These are phyloP conservation scores for Macroteleia sp. DNA, from an alignment of 2,888 invertebrate genomes.

Conservation along the genomic window DNA sequence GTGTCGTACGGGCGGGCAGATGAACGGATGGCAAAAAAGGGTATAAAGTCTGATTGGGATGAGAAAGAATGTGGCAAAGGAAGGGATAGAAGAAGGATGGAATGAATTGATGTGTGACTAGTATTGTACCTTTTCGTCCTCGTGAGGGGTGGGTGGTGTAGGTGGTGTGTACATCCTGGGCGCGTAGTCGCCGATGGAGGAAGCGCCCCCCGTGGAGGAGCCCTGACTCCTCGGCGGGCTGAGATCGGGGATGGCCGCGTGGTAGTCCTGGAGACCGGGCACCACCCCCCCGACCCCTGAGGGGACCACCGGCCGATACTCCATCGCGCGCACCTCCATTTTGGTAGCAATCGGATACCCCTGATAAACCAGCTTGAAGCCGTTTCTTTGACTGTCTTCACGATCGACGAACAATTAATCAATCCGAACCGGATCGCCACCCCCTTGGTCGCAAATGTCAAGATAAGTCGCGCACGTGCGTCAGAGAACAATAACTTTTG, in stretches of 20 bases:
- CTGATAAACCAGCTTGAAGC: constrained; percentile 80
- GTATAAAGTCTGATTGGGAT: too few relatives aligned
- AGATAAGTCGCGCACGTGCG: constrained; percentile 47
- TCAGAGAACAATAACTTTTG: not conserved
- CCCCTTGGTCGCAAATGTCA: constrained; percentile 33
- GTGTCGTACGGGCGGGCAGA: too few relatives aligned
- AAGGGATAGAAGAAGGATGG: too few relatives aligned
- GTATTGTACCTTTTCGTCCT: constrained; percentile 81
- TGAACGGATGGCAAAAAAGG: too few relatives aligned
- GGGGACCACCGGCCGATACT: constrained; percentile 85
- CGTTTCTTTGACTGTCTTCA: constrained; percentile 66
- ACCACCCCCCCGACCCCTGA: constrained; percentile 84
- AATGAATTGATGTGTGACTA: too few relatives aligned
- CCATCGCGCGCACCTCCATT: constrained; percentile 86
- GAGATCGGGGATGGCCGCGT: constrained; percentile 82
- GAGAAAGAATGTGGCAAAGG: too few relatives aligned
- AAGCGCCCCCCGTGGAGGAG: constrained; percentile 82
- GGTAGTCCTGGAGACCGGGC: constrained; percentile 81
- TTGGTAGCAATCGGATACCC: constrained; percentile 76
- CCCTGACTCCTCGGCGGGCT: constrained; percentile 83
- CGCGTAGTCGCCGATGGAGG: constrained; percentile 82
- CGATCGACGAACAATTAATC: constrained; percentile 2
- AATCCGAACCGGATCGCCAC: constrained; percentile 12
- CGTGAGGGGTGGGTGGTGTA: constrained; percentile 82
- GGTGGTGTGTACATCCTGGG: constrained; percentile 83